phyloP scores from a whole-genome alignment of 1,140 invertebrate species.

The Bombus impatiens region DNA sequence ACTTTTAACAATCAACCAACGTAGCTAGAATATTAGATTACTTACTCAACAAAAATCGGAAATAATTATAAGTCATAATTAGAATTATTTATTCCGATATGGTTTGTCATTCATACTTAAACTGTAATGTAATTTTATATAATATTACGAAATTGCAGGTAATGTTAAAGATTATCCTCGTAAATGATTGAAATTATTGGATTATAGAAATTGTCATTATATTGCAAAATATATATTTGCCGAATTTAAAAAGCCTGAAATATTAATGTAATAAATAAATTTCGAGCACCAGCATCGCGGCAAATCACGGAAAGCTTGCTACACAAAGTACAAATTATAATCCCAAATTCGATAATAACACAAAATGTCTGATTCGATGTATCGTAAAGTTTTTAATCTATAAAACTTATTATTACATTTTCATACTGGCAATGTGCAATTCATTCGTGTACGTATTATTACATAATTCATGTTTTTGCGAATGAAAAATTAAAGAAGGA shows the following conservation, averaged over 20 bases:
- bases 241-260: background rate
- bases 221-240: background rate
- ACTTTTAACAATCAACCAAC: background rate
- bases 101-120: background rate
- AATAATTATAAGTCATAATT: background rate
- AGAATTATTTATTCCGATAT: background rate
- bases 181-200: background rate
- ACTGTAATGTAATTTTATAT: background rate
- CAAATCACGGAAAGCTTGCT: background rate
- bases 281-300: background rate
- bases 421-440: background rate
- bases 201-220: background rate
- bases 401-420: background rate
- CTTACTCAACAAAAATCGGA: background rate
- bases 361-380: background rate
- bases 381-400: background rate
- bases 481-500: background rate
- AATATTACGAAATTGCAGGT: background rate
- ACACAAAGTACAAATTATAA: background rate
- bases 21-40: background rate
- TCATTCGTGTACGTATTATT: background rate
- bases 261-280: constrained; percentile 1
- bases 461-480: background rate
- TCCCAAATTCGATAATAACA: background rate
- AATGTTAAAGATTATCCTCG: no score